Evolutionary conservation across 2,888 invertebrate species (phyloP), one percentile per base, ranked within the genome.

Genomic region (Ceriagrion tenellum): DNA sequence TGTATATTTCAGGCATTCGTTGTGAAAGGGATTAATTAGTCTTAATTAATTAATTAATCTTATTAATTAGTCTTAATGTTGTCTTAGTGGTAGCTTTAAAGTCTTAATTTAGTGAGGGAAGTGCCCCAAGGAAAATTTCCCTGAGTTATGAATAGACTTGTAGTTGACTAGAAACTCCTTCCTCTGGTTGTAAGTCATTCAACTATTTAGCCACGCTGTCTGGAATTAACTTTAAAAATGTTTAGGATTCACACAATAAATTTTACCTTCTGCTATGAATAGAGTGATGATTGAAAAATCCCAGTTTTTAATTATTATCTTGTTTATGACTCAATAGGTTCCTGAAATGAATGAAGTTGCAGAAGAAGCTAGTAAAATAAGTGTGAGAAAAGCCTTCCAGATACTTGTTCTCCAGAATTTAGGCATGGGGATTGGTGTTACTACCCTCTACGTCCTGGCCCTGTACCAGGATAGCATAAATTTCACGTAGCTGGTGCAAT

Each of bases 281-380:
- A 2, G 16, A 35, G 1, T 40, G 35, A 88, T 88, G 8, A 18
- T 47, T 47, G 23, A 23, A 6, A 47, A 23, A 23, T 12, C 23
- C n/a, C 55, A 89, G 47, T 40, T 23, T 35, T 55, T 23, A 47
- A 89, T 13, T 47, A 40, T 88, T 16, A 74, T 55, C 40, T 93
- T 93, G 26, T 35, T 59, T 23, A 23, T 81, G 81, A 16, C 13
- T 95, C 96, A 96, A 8, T 96, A 97, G 97, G 96, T 97, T 95
- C 97, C 97, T 13, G 97, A 97, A 96, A 96, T 97, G 96, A 97
- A 97, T 95, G 97, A 97, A 95, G 97, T 97, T 95, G 96, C 97
- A n/a, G 97, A 97, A 96, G 97, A 96, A 95, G 96, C 97, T 10
- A 96, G 97, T 93, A 96, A 96, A 95, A 96, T 96, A 55, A 96